These are phyloP conservation scores for Smittia sp. DNA, from an alignment of 2,888 invertebrate genomes.

Conservation along the genomic window DNA sequence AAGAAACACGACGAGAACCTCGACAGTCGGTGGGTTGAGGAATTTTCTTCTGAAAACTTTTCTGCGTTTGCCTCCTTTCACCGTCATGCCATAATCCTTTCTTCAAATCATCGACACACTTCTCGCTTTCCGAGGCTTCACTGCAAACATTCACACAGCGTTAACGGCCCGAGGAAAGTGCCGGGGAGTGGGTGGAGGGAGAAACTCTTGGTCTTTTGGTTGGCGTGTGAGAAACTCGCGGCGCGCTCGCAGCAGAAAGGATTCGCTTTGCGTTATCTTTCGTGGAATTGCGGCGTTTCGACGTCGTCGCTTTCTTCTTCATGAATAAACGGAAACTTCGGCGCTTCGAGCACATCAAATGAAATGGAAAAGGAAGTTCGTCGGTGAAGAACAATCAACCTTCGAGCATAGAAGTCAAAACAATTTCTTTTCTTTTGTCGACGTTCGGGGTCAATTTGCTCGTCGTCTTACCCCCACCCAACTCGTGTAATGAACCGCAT, in stretches of 20 bases:
- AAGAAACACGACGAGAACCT: too few relatives aligned
- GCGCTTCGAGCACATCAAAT: too few relatives aligned
- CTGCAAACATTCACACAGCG: slow-evolving; percentile 15
- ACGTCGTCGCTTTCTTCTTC: neutral
- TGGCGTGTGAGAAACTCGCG: neutral
- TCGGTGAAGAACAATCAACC: too few relatives aligned
- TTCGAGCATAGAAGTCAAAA: too few relatives aligned
- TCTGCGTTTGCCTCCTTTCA: neutral
- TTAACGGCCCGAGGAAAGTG: neutral
- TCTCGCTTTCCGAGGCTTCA: slow-evolving; percentile 22
- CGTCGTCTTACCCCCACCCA: too few relatives aligned
- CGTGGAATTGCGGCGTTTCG: neutral
- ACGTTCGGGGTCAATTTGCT: too few relatives aligned
- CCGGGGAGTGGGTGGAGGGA: neutral
- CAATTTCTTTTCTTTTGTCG: too few relatives aligned
- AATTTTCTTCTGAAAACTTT: neutral
- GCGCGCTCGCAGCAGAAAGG: slow-evolving; percentile 28
- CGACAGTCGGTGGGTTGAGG: neutral
- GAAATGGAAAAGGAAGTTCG: too few relatives aligned
- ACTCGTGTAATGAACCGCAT: neutral
- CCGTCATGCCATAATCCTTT: slow-evolving; percentile 25
- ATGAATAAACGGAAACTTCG: too few relatives aligned
- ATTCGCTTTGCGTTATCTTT: neutral
- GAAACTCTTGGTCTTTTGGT: slow-evolving; percentile 33
- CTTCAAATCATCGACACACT: slow-evolving; percentile 40